Evolutionary conservation across 2,888 invertebrate species (phyloP).

Genomic region (Scaptomyza parva): DNA sequence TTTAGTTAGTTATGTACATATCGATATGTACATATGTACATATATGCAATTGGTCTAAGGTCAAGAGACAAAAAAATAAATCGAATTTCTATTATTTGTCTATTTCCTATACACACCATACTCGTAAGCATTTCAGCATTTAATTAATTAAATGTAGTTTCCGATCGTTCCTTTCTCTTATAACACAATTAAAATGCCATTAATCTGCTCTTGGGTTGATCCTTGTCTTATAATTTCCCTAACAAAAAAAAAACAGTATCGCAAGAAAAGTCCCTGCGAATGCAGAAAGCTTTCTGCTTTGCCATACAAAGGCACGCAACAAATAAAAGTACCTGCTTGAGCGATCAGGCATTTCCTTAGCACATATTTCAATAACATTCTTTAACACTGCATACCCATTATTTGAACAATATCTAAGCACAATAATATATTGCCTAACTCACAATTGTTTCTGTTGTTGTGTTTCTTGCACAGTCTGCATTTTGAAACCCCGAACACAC

Average conservation of each 20-base stretch:
- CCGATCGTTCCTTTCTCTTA: no score
- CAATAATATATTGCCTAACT: neutral
- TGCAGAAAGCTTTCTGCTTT: neutral
- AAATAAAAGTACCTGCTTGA: neutral
- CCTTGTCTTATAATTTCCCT: constrained; percentile 1
- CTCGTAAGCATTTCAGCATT: neutral
- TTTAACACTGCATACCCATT: neutral
- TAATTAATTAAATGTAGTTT: constrained; percentile 2
- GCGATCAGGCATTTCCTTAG: neutral
- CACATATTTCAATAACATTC: neutral
- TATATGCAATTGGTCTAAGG: constrained; percentile 27
- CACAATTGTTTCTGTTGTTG: neutral
- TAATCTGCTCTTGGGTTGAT: neutral
- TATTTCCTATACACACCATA: constrained; percentile 10
- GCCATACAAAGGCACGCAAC: neutral
- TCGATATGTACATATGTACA: neutral
- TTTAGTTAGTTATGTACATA: neutral
- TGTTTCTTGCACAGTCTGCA: neutral
- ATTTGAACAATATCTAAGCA: neutral
- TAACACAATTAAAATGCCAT: neutral
- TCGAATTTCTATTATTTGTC: constrained; percentile 5
- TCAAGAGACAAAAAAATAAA: neutral
- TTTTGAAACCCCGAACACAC: neutral
- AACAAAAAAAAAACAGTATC: neutral
- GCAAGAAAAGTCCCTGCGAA: neutral